Conservation (phyloP, 1,140 invertebrate genomes). For the Pachyrhynchus sulphureomaculatus region DNA sequence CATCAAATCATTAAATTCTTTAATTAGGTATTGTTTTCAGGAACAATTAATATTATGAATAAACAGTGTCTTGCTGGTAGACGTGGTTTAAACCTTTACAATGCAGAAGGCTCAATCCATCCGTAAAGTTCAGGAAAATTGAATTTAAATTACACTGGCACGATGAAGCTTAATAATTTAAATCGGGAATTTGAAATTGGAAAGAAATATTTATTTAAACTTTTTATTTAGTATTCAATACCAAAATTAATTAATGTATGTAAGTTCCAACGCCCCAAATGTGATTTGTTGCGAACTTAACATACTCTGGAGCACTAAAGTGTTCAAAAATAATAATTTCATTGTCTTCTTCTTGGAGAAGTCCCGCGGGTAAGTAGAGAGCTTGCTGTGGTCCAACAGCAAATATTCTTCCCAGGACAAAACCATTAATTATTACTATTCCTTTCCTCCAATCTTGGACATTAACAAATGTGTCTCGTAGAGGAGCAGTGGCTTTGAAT, state of each 20-base stretch:
- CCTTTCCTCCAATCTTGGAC: slow-evolving; percentile 58
- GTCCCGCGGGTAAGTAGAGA: slow-evolving; percentile 60
- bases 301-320: slow-evolving; percentile 35
- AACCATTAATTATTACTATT: slow-evolving; percentile 65
- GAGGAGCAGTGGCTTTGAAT: slow-evolving; percentile 29
- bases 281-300: slow-evolving; percentile 35
- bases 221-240: no score
- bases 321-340: slow-evolving; percentile 51
- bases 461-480: slow-evolving; percentile 48
- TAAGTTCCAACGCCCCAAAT: slow-evolving; percentile 34
- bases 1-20: no score
- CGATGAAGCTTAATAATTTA: no score
- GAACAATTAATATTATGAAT: no score
- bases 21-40: no score
- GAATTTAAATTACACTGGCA: no score
- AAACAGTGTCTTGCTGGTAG: no score
- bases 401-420: slow-evolving; percentile 63
- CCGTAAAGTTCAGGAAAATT: no score
- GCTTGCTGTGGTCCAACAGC: slow-evolving; percentile 59
- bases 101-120: no score
- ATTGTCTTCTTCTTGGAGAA: slow-evolving; percentile 56
- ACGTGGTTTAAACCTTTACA: no score
- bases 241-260: slow-evolving; percentile 56
- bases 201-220: no score
- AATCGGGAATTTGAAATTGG: no score